phyloP scores from a whole-genome alignment of 2,797 vertebrate genomes.

The Poeciliopsis turneri region DNA sequence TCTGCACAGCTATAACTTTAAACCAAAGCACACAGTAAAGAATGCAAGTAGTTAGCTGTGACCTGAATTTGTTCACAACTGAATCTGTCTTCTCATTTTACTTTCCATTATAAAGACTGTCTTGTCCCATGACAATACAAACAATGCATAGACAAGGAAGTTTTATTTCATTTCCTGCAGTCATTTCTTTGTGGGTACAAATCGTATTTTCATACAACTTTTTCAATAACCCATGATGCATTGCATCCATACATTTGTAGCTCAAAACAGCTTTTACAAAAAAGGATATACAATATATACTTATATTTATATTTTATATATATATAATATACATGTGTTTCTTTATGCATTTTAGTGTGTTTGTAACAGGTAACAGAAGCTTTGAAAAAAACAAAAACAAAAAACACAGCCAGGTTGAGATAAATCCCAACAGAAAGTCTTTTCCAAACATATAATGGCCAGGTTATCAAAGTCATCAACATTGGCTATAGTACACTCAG shows the following conservation, averaged over 20 bases:
- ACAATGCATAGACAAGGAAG: slow-evolving; percentile 88
- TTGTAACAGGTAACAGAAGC: slow-evolving; percentile 69
- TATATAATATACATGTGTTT: slow-evolving; percentile 81
- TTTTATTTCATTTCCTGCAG: slow-evolving; percentile 84
- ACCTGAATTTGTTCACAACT: not conserved
- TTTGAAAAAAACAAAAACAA: slow-evolving; percentile 1
- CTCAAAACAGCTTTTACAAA: slow-evolving; percentile 86
- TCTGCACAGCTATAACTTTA: not conserved
- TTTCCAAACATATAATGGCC: slow-evolving; percentile 68
- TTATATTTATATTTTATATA: slow-evolving; percentile 66
- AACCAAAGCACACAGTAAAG: not conserved
- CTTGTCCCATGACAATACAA: slow-evolving; percentile 63
- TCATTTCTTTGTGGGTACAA: slow-evolving; percentile 82
- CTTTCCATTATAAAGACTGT: not conserved
- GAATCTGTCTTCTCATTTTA: not conserved
- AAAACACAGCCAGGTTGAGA: slow-evolving; percentile 65
- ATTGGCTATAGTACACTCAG: slow-evolving; percentile 67
- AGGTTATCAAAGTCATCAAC: slow-evolving; percentile 68
- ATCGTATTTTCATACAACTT: slow-evolving; percentile 78
- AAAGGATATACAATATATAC: slow-evolving; percentile 85
- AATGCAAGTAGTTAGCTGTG: not conserved
- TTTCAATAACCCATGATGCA: slow-evolving; percentile 85
- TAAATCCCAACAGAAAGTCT: slow-evolving; percentile 69
- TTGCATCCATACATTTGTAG: slow-evolving; percentile 86
- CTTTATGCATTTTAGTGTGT: slow-evolving; percentile 79